Evolutionary conservation across 2,113 vertebrate species (phyloP).

Genomic region (Myiagra hebetior): DNA sequence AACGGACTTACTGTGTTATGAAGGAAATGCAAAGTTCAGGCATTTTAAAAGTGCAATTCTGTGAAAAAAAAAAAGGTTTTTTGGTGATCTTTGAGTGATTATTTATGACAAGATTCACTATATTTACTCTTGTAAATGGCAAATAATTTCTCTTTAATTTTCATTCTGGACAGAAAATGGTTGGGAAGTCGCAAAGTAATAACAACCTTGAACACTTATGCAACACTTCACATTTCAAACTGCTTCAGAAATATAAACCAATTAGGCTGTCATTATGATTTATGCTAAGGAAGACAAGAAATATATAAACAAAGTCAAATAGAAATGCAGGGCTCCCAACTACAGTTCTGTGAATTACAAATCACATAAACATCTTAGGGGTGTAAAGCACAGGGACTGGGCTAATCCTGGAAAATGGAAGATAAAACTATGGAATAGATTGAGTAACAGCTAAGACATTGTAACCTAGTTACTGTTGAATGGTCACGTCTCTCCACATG

Average conservation of each 20-base stretch:
- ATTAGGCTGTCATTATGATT: conserved; percentile 56
- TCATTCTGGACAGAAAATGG: conserved; percentile 3
- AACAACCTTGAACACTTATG: conserved; percentile 24
- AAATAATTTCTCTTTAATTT: conserved; percentile 38
- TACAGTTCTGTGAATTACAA: background rate
- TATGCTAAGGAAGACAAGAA: conserved; percentile 41
- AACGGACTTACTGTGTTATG: background rate
- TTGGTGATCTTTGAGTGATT: background rate
- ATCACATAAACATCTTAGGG: background rate
- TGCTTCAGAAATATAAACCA: conserved; percentile 43
- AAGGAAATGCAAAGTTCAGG: background rate
- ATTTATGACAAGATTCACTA: background rate
- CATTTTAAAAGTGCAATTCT: background rate
- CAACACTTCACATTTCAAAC: conserved; percentile 46
- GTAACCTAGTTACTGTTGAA: background rate
- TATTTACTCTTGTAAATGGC: conserved; percentile 23
- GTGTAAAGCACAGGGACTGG: background rate
- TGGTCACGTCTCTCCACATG: background rate
- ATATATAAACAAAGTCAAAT: conserved; percentile 49
- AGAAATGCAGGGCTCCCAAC: background rate
- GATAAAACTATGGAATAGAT: background rate
- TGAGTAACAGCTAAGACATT: background rate
- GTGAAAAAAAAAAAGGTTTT: background rate
- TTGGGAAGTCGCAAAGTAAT: conserved; percentile 30
- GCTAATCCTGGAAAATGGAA: background rate